Conservation (phyloP, 2,797 vertebrate species). For the Kryptolebias ocellatus region DNA sequence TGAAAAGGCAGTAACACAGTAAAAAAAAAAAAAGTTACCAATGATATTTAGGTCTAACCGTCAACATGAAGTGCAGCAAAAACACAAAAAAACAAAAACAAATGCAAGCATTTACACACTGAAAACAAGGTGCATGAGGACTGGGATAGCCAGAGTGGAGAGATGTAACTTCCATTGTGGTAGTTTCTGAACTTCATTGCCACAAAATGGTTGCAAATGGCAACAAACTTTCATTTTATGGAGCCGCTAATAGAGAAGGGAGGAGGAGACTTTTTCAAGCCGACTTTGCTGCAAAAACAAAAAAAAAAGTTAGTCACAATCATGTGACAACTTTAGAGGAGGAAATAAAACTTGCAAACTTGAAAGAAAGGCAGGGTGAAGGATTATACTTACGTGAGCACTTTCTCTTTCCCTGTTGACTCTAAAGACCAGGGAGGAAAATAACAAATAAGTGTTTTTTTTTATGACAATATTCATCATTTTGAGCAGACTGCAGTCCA, state of each 20-base stretch:
- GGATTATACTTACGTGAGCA: conserved; percentile 70
- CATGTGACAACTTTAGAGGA: neutral
- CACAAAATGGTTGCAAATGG: neutral
- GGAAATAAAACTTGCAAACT: conserved; percentile 6
- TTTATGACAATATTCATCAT: neutral
- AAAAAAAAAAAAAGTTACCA: neutral
- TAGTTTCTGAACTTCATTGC: neutral
- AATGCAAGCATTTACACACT: neutral
- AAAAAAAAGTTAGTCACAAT: neutral
- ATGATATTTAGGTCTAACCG: conserved; percentile 4
- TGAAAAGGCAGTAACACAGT: too few species aligned
- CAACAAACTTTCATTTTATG: conserved; percentile 48
- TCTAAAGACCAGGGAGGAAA: conserved; percentile 40
- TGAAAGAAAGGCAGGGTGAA: neutral
- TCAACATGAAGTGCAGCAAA: conserved; percentile 21
- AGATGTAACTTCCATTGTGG: neutral
- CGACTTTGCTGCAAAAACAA: conserved; percentile 60
- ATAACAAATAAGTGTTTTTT: neutral
- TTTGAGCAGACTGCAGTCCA: neutral
- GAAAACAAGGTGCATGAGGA: neutral
- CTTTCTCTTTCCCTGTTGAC: conserved; percentile 64
- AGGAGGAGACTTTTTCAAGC: conserved; percentile 58
- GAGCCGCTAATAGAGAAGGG: conserved; percentile 69
- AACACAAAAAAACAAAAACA: neutral
- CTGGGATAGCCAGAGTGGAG: neutral